A percentile compares a stretch with the other conserved stretches of the same genome.
These are phyloP conservation scores for Drosophila borealis DNA, from an alignment of 2,888 invertebrate species.

Conservation along the genomic window DNA sequence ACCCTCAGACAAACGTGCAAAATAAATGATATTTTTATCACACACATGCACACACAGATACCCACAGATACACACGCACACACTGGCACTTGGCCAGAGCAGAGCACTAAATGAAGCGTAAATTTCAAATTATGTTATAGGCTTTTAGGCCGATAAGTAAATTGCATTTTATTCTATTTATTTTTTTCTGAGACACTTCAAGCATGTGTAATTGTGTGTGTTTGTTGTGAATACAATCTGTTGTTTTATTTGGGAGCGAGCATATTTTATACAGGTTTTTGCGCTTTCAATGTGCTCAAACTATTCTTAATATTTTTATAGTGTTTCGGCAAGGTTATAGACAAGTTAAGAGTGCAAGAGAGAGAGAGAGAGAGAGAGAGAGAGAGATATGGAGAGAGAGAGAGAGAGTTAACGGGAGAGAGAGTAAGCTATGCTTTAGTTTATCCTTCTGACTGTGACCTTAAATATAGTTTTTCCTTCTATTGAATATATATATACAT, in stretches of 20 bases:
- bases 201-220: slow-evolving; percentile 33
- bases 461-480: too few species aligned
- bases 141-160: slow-evolving; percentile 68
- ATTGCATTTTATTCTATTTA: slow-evolving; percentile 51
- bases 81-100: not conserved
- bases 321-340: not conserved
- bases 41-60: slow-evolving; percentile 23
- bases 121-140: slow-evolving; percentile 71
- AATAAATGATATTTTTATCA: slow-evolving; percentile 69
- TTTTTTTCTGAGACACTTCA: slow-evolving; percentile 34
- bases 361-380: too few species aligned
- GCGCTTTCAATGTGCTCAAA: slow-evolving; percentile 5
- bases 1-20: slow-evolving; percentile 54
- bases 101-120: slow-evolving; percentile 63
- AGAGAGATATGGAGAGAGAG: too few species aligned
- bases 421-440: too few species aligned
- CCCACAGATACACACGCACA: slow-evolving; percentile 1
- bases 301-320: not conserved
- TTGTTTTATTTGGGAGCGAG: slow-evolving; percentile 18
- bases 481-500: too few species aligned
- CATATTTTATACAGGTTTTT: slow-evolving; percentile 15
- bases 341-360: too few species aligned
- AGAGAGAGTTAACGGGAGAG: too few species aligned
- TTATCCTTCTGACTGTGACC: too few species aligned
- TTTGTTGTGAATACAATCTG: slow-evolving; percentile 9